Base-by-base conservation (phyloP, 2,888 invertebrate species). In the Watsonalla binaria region DNA sequence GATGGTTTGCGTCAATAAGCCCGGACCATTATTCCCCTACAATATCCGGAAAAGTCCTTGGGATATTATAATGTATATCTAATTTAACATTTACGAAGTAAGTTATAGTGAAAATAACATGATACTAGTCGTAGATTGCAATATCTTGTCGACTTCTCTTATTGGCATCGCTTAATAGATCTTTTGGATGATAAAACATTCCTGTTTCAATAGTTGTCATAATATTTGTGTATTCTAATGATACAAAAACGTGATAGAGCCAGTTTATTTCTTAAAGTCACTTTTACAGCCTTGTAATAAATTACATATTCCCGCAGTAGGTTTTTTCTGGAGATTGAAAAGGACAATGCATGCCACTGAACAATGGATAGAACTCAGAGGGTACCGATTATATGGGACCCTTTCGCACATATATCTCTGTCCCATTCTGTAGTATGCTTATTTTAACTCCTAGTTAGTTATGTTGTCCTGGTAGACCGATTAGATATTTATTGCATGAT, bases 391-490 rank as follows among this genome's bases (percentile, higher is more conserved):
- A 71, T 73, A 59, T 55, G 62, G 65, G 59, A 64, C 68, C 70
- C 75, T 76, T 71, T 24, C 24, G 24, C 24, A 24, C 73, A 74
- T 71, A 64, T 63, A 65, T 64, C 59, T 60, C 58, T 60, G 60
- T 62, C 61, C 59, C 68, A 68, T 60, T 65, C 70, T 68, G 70
- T 63, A 68, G 68, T 65, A 66, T 37, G 59, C 62, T 56, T 57
- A 62, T 68, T 69, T 64, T 65, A 72, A 67, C 69, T 74, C 70
- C 70, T 75, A 59, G 59, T 58, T 54, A 58, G 58, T 71, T 67
- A 80, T 86, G 77, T 47, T 57, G 53, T 57, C 85, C 84, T 86
- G 64, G 84, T 87, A 80, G 58, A 56, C 50, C 60, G 80, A 67
- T 75, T 74, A 73, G 72, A 69, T 54, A 52, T 62, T 61, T 56